Evolutionary conservation across 2,888 invertebrate species (phyloP).

Genomic region (Stomorhina lunata): DNA sequence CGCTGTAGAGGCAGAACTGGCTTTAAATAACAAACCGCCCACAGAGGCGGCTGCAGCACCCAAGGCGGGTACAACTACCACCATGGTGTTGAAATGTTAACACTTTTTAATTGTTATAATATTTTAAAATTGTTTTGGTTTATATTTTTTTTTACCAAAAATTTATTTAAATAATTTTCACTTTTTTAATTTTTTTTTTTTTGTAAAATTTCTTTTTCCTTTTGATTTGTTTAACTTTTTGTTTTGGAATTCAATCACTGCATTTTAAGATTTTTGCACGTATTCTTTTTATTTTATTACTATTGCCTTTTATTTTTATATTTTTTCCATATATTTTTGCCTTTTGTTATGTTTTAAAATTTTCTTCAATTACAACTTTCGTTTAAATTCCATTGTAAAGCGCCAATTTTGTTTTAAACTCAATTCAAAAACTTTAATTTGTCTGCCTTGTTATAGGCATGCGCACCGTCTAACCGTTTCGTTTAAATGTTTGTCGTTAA

Average conservation of each 20-base stretch:
- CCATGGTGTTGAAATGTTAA: constrained; percentile 48
- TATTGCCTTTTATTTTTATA: constrained; percentile 53
- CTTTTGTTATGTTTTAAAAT: background rate
- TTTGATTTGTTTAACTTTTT: constrained; percentile 26
- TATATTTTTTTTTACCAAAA: background rate
- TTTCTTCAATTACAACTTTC: constrained; percentile 48
- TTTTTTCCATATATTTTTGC: constrained; percentile 9
- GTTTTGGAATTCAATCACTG: constrained; percentile 16
- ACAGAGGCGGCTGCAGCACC: constrained; percentile 76
- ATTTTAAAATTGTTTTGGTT: background rate
- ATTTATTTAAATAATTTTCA: constrained; percentile 45
- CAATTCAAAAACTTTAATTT: background rate
- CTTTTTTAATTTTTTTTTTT: constrained; percentile 57
- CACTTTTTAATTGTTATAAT: background rate
- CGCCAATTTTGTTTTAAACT: background rate
- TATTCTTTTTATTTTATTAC: constrained; percentile 8
- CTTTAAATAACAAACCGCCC: constrained; percentile 77
- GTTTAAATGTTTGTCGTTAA: constrained; percentile 54
- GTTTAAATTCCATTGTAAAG: constrained; percentile 36
- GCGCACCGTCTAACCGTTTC: constrained; percentile 51
- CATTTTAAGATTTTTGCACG: constrained; percentile 34
- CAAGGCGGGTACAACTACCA: constrained; percentile 75
- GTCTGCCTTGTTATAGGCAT: constrained; percentile 2
- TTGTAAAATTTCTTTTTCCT: constrained; percentile 41
- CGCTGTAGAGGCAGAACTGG: constrained; percentile 76